Evolutionary conservation across 2,888 invertebrate species (phyloP).

Genomic region (Physocephala rufipes): DNA sequence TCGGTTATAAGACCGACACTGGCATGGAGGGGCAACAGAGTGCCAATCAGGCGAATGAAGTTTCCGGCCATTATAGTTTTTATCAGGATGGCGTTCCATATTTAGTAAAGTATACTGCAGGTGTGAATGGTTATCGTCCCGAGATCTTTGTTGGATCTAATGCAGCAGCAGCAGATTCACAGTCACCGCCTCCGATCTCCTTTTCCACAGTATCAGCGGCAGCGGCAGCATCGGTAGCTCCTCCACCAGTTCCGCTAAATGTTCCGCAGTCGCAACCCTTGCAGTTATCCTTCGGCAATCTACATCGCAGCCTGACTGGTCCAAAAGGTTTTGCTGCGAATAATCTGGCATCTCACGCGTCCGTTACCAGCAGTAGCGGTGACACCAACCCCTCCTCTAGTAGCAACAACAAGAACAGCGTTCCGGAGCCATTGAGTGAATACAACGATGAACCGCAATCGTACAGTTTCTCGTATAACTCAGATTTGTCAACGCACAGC

Average conservation of each 20-base stretch:
- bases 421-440: not conserved
- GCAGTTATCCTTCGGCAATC: conserved; percentile 17
- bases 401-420: not conserved
- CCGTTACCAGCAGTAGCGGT: conserved; percentile 13
- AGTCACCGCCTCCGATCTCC: conserved; percentile 4
- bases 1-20: conserved; percentile 63
- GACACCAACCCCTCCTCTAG: not conserved
- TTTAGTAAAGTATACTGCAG: conserved; percentile 46
- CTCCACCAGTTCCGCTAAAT: conserved; percentile 14
- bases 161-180: conserved; percentile 31
- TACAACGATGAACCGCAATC: conserved; percentile 25
- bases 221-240: conserved; percentile 14
- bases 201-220: conserved; percentile 19
- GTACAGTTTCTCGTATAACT: conserved; percentile 56
- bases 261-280: conserved; percentile 23
- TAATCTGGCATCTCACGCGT: not conserved
- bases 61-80: conserved; percentile 48
- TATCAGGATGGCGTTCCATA: conserved; percentile 43
- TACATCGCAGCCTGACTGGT: conserved; percentile 23
- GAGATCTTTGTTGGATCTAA: conserved; percentile 40
- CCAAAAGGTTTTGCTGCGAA: not conserved
- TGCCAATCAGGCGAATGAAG: conserved; percentile 52
- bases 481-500: conserved; percentile 56
- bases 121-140: conserved; percentile 44
- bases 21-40: conserved; percentile 57